A percentile compares a stretch with the other conserved stretches of the same genome.
These are phyloP conservation scores for Asarcornis scutulata DNA, from an alignment of 2,113 vertebrate genomes.

Conservation along the genomic window DNA sequence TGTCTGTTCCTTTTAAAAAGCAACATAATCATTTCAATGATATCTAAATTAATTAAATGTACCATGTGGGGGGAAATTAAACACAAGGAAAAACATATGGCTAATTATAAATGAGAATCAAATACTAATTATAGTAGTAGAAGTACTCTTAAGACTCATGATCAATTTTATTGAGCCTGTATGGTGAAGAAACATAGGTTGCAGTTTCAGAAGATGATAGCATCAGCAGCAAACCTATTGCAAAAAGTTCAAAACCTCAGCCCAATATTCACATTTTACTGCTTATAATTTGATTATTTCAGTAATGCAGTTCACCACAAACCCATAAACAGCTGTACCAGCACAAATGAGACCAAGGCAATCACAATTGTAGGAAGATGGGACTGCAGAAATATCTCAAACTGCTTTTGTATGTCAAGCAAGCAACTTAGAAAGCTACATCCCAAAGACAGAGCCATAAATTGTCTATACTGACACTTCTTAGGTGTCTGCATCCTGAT, in stretches of 20 bases:
- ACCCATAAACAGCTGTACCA: neutral
- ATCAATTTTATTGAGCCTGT: neutral
- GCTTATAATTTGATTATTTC: neutral
- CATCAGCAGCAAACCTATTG: neutral
- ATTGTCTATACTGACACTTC: neutral
- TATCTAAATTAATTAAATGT: neutral
- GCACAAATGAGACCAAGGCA: fast-evolving
- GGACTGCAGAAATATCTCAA: neutral
- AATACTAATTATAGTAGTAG: neutral
- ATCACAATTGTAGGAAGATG: fast-evolving
- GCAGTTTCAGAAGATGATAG: neutral
- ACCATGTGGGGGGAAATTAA: neutral
- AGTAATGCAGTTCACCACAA: neutral
- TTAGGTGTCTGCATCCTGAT: neutral
- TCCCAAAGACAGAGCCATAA: neutral
- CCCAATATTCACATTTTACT: neutral
- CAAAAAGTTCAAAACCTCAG: neutral
- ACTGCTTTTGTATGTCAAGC: neutral
- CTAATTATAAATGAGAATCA: neutral
- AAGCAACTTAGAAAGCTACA: neutral
- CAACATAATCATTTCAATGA: neutral
- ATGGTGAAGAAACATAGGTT: neutral
- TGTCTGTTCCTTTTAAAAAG: neutral
- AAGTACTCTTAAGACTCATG: neutral
- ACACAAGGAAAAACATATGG: neutral